Evolutionary conservation across 2,888 invertebrate species (phyloP), one percentile per base, ranked within the genome.

Genomic region (Ormyrus rosae): DNA sequence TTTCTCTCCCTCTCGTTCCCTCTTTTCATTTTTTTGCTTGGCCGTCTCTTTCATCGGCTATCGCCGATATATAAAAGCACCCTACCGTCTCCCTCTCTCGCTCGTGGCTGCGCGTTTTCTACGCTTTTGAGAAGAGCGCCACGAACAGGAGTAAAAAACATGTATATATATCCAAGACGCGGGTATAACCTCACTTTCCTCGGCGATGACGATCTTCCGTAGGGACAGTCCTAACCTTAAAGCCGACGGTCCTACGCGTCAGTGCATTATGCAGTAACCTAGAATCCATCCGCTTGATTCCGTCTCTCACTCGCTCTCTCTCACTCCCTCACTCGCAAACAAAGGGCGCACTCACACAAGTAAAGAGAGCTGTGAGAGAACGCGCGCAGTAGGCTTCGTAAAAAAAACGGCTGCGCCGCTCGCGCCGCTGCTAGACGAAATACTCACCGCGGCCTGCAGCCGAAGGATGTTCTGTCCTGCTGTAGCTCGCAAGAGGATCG

Each of bases 371-470:
- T 63, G 55, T 9, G 63, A 45, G 63, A 45, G 63, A 63, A 45
- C 63, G 63, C 19, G 19, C 63, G 63, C 9, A 34, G 34, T 34
- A 34, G 34, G 34, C 34, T 34, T 34, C 34, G 34, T 34, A 34
- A 34, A 34, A 34, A 34, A 34, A 34, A 34, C 34, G 34, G 34
- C 34, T 34, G 9, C 19, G 48, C 7, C 50, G 71, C 13, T 8
- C 48, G 11, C 10, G 34, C 48, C 48, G 9, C 58, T 13, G 48
- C 58, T 45, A 70, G 58, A 53, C 46, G 74, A 60, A 81, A 89
- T 88, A 89, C 88, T 88, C 87, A 89, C 88, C 88, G 86, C 87
- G 86, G 86, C 86, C 85, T 48, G 48, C 34, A 65, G 85, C 84
- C 85, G 34, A 34, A 34, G 34, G 85, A 84, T 86, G 83, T 85